Evolutionary conservation across 2,113 vertebrate genomes (phyloP).

Genomic region (Vanacampus margaritifer): DNA sequence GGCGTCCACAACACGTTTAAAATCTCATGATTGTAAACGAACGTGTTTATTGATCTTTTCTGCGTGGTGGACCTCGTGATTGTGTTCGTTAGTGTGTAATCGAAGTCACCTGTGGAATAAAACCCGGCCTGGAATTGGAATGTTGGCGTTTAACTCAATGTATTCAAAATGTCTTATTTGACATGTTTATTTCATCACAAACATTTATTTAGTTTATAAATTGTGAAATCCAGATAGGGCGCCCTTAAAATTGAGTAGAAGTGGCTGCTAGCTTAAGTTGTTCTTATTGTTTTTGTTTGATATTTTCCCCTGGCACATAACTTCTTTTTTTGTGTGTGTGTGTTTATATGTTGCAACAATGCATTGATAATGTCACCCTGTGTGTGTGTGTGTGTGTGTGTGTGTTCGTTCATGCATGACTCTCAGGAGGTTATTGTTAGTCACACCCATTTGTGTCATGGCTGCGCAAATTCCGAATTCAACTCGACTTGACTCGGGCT

Average conservation of each 20-base stretch:
- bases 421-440: constrained; percentile 64
- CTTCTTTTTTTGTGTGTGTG: background rate
- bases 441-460: constrained; percentile 26
- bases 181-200: background rate
- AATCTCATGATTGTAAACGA: background rate
- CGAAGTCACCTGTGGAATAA: constrained; percentile 21
- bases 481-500: too few relatives aligned
- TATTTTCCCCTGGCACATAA: background rate
- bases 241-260: background rate
- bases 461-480: too few relatives aligned
- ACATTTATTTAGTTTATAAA: background rate
- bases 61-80: background rate
- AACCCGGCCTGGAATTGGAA: background rate
- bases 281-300: background rate
- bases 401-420: constrained; percentile 33
- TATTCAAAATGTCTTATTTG: background rate
- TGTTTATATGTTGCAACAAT: constrained; percentile 9
- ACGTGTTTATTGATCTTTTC: background rate
- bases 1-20: background rate
- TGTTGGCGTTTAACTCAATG: too few relatives aligned
- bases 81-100: constrained; percentile 11
- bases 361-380: constrained; percentile 45
- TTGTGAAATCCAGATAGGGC: too few relatives aligned
- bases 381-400: background rate
- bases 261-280: background rate